These are phyloP conservation scores for Lepidocyrtoides sp. DNA, from an alignment of 2,888 invertebrate species.

Conservation along the genomic window DNA sequence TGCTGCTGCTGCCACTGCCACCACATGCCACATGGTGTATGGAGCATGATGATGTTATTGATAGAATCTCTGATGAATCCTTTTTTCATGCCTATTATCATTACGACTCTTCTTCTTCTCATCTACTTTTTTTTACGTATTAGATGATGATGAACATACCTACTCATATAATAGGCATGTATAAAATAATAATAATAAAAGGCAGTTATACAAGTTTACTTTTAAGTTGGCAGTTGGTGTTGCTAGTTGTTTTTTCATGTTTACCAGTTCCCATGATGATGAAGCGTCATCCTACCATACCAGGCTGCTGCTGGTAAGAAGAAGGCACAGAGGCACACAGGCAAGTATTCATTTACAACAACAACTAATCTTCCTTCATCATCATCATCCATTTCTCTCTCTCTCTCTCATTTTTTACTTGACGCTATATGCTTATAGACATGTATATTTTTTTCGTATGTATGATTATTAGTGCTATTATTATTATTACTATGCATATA, in stretches of 20 bases:
- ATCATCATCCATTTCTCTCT: constrained; percentile 25
- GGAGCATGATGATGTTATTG: constrained; percentile 44
- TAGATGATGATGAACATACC: no score
- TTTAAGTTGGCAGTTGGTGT: neutral
- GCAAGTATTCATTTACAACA: constrained; percentile 31
- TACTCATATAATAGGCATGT: neutral
- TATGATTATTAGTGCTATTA: neutral
- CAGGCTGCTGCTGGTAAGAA: no score
- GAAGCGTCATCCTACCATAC: neutral
- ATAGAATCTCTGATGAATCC: constrained; percentile 53
- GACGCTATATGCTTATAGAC: neutral
- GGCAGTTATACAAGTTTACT: constrained; percentile 38
- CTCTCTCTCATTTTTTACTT: neutral
- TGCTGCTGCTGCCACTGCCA: neutral
- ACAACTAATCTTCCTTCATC: constrained; percentile 24
- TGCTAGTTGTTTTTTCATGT: constrained; percentile 52
- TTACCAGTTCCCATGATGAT: constrained; percentile 22
- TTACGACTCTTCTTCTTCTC: neutral
- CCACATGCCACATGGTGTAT: constrained; percentile 42
- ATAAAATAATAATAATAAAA: constrained; percentile 6
- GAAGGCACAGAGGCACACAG: neutral
- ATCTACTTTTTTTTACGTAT: neutral
- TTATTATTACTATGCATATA: neutral
- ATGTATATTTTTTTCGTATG: neutral
- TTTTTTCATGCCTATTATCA: neutral